A percentile compares a stretch with the other conserved stretches of the same genome.
phyloP scores from a whole-genome alignment of 2,888 invertebrate genomes.

The Synanthedon andrenaeformis region DNA sequence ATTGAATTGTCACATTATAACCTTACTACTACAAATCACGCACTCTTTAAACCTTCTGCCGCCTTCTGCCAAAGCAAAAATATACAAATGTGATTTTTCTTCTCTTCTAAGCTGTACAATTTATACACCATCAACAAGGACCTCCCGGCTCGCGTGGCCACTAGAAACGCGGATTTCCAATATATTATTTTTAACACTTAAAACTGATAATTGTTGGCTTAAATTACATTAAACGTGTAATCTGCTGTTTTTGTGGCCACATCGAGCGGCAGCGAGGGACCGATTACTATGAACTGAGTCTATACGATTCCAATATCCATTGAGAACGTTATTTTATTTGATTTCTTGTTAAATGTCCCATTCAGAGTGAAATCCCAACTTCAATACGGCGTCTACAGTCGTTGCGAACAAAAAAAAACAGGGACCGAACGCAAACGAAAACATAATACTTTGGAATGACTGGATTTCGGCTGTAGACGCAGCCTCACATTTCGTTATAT shows the following conservation, averaged over 20 bases:
- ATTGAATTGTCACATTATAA: slow-evolving; percentile 13
- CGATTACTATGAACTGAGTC: slow-evolving; percentile 30
- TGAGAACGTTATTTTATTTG: background rate
- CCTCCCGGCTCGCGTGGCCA: slow-evolving; percentile 21
- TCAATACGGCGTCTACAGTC: slow-evolving; percentile 2
- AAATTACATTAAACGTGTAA: background rate
- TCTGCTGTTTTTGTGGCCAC: slow-evolving; percentile 1
- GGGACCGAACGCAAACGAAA: background rate
- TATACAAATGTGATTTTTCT: slow-evolving; percentile 50
- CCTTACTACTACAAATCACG: slow-evolving; percentile 38
- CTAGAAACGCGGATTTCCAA: background rate
- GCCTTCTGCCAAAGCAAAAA: slow-evolving; percentile 56
- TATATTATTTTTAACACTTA: background rate
- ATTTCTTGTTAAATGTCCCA: background rate
- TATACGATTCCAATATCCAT: slow-evolving; percentile 31
- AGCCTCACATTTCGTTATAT: background rate
- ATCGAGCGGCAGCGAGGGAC: slow-evolving; percentile 3
- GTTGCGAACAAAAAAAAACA: background rate
- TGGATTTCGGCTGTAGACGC: background rate
- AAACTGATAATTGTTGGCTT: background rate
- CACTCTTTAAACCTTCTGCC: slow-evolving; percentile 33
- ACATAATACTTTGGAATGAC: background rate
- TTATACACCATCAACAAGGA: slow-evolving; percentile 47
- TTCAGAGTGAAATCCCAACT: background rate
- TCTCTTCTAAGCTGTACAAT: slow-evolving; percentile 56